Percentiles rank a stretch among this genome's conserved stretches.
These are phyloP conservation scores for Plemyria rubiginata DNA, from an alignment of 2,888 invertebrate genomes.

Conservation along the genomic window DNA sequence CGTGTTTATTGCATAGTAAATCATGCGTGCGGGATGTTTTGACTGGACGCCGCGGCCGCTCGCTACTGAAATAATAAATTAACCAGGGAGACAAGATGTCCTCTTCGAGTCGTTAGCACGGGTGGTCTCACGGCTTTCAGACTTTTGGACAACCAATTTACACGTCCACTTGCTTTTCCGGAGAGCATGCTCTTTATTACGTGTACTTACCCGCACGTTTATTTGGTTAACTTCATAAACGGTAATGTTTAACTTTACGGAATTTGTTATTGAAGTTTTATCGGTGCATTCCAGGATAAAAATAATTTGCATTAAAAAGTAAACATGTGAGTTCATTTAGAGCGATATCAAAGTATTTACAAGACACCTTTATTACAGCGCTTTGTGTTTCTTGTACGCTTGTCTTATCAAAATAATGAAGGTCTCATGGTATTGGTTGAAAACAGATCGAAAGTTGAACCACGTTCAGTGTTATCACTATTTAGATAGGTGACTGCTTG, in stretches of 20 bases:
- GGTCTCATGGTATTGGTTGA: background rate
- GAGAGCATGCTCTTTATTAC: slow-evolving; percentile 13
- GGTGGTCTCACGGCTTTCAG: slow-evolving; percentile 68
- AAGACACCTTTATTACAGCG: background rate
- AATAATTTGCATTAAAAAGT: slow-evolving; percentile 15
- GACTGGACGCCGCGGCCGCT: slow-evolving; percentile 66
- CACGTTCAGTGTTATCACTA: background rate
- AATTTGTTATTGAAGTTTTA: slow-evolving; percentile 9
- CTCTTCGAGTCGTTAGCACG: slow-evolving; percentile 68
- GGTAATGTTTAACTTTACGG: slow-evolving; percentile 8
- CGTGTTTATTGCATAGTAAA: slow-evolving; percentile 79
- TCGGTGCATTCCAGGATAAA: slow-evolving; percentile 10
- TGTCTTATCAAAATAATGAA: background rate
- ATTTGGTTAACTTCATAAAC: slow-evolving; percentile 19
- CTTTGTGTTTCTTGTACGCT: background rate
- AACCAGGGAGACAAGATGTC: slow-evolving; percentile 72
- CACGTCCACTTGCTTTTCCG: slow-evolving; percentile 51
- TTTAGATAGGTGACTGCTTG: background rate
- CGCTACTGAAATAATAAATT: slow-evolving; percentile 82
- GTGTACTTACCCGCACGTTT: slow-evolving; percentile 2
- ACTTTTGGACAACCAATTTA: slow-evolving; percentile 58
- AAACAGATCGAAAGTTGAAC: background rate
- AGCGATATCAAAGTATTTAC: background rate
- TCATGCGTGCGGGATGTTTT: slow-evolving; percentile 81
- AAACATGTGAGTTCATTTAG: slow-evolving; percentile 15